Conservation (phyloP, 2,113 vertebrate genomes). For the Sapajus apella region DNA sequence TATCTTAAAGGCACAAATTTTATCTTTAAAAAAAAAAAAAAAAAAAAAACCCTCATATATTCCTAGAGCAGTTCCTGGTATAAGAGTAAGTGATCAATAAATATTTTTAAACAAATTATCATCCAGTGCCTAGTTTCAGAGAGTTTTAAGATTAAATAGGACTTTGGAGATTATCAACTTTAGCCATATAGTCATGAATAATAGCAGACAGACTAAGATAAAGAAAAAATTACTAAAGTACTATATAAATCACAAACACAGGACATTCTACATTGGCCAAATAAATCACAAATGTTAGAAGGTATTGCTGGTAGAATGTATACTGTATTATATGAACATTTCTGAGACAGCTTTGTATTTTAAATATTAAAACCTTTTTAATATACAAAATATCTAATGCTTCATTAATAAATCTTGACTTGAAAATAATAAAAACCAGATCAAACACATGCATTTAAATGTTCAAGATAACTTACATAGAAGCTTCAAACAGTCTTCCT, state of each 20-base stretch:
- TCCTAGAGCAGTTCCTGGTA: background rate
- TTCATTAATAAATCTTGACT: constrained; percentile 43
- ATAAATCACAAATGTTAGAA: background rate
- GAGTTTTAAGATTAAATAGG: constrained; percentile 14
- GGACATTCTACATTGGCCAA: background rate
- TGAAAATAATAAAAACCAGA: constrained; percentile 38
- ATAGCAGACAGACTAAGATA: background rate
- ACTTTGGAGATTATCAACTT: background rate
- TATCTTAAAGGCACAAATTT: background rate
- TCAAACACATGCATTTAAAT: background rate
- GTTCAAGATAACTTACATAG: constrained; percentile 86
- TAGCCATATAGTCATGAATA: background rate
- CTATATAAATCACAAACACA: background rate
- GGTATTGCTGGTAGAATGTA: background rate
- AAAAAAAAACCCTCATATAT: background rate
- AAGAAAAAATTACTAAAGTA: constrained; percentile 37
- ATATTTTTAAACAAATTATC: constrained; percentile 17
- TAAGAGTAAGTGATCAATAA: background rate
- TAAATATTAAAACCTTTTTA: constrained; percentile 45
- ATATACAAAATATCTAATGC: constrained; percentile 6
- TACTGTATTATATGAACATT: background rate
- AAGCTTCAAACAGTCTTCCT: constrained; percentile 91
- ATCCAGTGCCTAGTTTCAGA: background rate
- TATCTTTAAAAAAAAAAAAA: background rate
- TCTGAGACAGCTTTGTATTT: constrained; percentile 12